Evolutionary conservation across 2,888 invertebrate species (phyloP), one percentile per base, ranked within the genome.

Genomic region (Platycheirus rosarum): DNA sequence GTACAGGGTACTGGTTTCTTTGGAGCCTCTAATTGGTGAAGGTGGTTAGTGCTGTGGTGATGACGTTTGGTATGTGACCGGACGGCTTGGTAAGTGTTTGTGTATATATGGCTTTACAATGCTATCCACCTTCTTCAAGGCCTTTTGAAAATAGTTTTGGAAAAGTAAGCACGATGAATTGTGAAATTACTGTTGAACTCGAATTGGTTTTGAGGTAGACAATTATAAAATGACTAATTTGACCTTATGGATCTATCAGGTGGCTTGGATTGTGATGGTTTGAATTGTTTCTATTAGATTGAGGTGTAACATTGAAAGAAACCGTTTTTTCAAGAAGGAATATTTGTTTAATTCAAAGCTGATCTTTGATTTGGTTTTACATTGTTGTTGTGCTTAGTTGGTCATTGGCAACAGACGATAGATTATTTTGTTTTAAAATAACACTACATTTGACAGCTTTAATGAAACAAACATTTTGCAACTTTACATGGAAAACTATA

Each of bases 91-190:
- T n/a, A n/a, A n/a, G n/a, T n/a, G n/a, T n/a, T n/a, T n/a, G n/a
- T n/a, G n/a, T n/a, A n/a, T 9, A 37, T 16, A 14, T 16, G 3
- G 29, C 8, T 32, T 13, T 37, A 18, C 40, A n/a, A 9, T 35
- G 16, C 4, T 37, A 32, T 37, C 20, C 65, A 65, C 55, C 29
- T 73, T 48, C 48, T n/a, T 65, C 55, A 73, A 73, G 73, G 73
- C 44, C 73, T 65, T 55, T 63, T 23, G 23, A 13, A 11, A 32
- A 49, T 42, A 18, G 7, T 16, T 53, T 6, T 13, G 26, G 18
- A 37, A 51, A 18, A 32, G 5, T 29, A 14, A 18, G 32, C 44
- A 62, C 26, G 42, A 46, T 18, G 18, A 8, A 62, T 62, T 62
- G 42, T 29, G 44, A 62, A 62, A 62, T n/a, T 62, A 18, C 26